These are phyloP conservation scores for Gnathonemus echidnorhynchus DNA, from an alignment of 2,113 vertebrate species.

Conservation along the genomic window DNA sequence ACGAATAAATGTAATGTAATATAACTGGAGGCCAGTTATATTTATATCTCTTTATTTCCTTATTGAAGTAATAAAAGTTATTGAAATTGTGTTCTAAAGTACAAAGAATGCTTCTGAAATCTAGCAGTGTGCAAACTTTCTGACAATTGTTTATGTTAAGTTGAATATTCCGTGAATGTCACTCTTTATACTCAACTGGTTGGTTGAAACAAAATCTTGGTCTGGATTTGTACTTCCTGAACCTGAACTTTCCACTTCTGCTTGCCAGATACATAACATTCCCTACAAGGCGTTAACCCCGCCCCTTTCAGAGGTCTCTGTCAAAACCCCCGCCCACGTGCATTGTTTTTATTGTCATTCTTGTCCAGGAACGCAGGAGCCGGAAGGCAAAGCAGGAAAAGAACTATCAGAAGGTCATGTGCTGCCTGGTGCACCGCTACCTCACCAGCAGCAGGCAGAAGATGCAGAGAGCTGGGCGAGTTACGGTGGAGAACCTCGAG, in stretches of 20 bases:
- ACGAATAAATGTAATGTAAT: neutral
- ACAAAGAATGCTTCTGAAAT: neutral
- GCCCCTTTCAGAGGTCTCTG: neutral
- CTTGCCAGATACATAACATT: neutral
- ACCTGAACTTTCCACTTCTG: no score
- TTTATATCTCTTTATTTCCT: neutral
- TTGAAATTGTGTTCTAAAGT: neutral
- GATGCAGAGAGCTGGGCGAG: constrained; percentile 94
- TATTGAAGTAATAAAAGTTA: neutral
- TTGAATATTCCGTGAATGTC: no score
- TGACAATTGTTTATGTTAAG: neutral
- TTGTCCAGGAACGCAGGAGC: constrained; percentile 87
- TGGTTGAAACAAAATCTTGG: no score
- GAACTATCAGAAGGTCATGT: constrained; percentile 99
- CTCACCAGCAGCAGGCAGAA: constrained; percentile 92
- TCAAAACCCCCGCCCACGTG: neutral
- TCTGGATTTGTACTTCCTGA: no score
- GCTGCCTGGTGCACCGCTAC: constrained; percentile 95
- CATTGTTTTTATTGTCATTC: constrained; percentile 15
- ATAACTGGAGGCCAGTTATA: neutral
- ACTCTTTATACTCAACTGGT: no score
- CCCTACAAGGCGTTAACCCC: neutral
- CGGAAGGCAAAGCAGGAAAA: constrained; percentile 88
- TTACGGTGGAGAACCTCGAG: constrained; percentile 92
- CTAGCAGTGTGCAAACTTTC: neutral